These are phyloP conservation scores for Agraylea sexmaculata DNA, from an alignment of 1,140 invertebrate species.

Conservation along the genomic window DNA sequence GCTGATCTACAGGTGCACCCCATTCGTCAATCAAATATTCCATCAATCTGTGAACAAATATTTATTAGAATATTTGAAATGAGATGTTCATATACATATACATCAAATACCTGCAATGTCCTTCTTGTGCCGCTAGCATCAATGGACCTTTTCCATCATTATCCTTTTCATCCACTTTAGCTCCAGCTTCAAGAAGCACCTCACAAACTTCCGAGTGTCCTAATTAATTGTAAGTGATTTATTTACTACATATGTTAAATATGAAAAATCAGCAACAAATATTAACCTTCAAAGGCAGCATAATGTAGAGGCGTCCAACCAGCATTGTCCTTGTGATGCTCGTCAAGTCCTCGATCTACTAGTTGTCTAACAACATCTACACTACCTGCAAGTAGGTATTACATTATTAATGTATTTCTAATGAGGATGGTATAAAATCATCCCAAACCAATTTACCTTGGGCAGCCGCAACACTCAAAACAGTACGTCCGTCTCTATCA, in stretches of 20 bases:
- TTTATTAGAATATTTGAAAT: background rate
- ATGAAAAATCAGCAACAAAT: slow-evolving; percentile 1
- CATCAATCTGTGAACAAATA: slow-evolving; percentile 38
- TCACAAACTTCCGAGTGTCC: slow-evolving; percentile 77
- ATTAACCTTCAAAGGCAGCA: slow-evolving; percentile 75
- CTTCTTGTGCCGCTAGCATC: slow-evolving; percentile 81
- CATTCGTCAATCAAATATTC: slow-evolving; percentile 59
- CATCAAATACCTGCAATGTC: slow-evolving; percentile 46
- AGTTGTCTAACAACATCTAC: slow-evolving; percentile 78
- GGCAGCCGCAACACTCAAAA: slow-evolving; percentile 73
- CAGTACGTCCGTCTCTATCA: slow-evolving; percentile 73
- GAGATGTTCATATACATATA: background rate
- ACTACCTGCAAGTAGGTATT: slow-evolving; percentile 35
- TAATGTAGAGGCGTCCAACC: slow-evolving; percentile 92
- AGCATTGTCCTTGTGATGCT: slow-evolving; percentile 81
- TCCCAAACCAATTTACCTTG: slow-evolving; percentile 48
- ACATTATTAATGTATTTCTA: slow-evolving; percentile 3
- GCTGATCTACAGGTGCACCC: slow-evolving; percentile 72
- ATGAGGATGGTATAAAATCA: slow-evolving; percentile 1
- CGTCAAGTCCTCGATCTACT: slow-evolving; percentile 79
- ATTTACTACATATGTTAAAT: background rate
- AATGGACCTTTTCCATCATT: slow-evolving; percentile 90
- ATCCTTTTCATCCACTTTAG: slow-evolving; percentile 81
- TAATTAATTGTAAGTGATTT: slow-evolving; percentile 17
- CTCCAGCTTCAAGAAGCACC: slow-evolving; percentile 80